These are phyloP conservation scores for Alcis repandata DNA, from an alignment of 2,888 invertebrate species.

Conservation along the genomic window DNA sequence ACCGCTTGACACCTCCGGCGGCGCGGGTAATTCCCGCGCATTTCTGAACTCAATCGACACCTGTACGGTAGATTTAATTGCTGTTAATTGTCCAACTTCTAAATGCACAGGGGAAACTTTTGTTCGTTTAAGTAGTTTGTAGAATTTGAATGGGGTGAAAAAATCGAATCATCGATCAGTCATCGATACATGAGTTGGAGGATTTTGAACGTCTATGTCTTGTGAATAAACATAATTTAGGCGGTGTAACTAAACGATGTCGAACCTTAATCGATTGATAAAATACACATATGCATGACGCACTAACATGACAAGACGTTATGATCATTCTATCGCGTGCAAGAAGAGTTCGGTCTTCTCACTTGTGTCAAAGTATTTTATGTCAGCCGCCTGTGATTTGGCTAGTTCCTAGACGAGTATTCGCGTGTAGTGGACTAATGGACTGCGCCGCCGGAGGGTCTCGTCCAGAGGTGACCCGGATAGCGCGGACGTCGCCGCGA, in stretches of 20 bases:
- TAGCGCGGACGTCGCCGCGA: slow-evolving; percentile 83
- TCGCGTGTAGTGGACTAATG: slow-evolving; percentile 51
- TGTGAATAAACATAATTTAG: not conserved
- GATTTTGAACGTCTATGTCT: slow-evolving; percentile 19
- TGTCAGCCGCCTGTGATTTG: not conserved
- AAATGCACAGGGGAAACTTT: slow-evolving; percentile 24
- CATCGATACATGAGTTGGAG: slow-evolving; percentile 27
- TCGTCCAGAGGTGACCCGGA: slow-evolving; percentile 77
- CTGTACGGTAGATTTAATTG: slow-evolving; percentile 56
- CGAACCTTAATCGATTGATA: not conserved
- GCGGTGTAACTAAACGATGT: not conserved
- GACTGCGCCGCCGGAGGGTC: slow-evolving; percentile 50
- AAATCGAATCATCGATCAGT: slow-evolving; percentile 26
- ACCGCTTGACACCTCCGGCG: slow-evolving; percentile 72
- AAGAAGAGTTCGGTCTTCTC: not conserved
- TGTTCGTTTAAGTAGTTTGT: slow-evolving; percentile 31
- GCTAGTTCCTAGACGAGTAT: not conserved
- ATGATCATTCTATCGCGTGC: not conserved
- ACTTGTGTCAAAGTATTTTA: not conserved
- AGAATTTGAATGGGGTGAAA: slow-evolving; percentile 21
- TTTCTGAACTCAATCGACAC: slow-evolving; percentile 60
- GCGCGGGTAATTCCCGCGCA: slow-evolving; percentile 63
- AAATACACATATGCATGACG: not conserved
- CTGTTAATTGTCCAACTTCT: slow-evolving; percentile 47
- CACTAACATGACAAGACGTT: not conserved